Percentiles rank a stretch among this genome's conserved stretches.
Conservation (phyloP, 2,888 invertebrate species). For the Tachina fera region DNA sequence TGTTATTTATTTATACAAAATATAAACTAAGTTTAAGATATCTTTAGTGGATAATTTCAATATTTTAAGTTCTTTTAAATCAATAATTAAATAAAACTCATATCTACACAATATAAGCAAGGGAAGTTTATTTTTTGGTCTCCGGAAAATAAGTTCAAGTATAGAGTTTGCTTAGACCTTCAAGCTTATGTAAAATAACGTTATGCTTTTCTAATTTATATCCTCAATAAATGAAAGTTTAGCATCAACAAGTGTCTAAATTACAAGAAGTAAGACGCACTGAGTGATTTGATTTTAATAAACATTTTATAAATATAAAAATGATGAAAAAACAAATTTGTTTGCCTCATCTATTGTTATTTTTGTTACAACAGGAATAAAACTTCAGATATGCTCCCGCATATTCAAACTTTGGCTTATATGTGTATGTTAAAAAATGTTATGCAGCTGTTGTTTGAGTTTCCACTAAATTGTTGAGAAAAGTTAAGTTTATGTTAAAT, state of each 20-base stretch:
- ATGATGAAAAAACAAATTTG: slow-evolving; percentile 62
- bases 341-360: slow-evolving; percentile 20
- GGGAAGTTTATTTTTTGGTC: neutral
- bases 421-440: neutral
- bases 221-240: neutral
- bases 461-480: slow-evolving; percentile 22
- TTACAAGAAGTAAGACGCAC: neutral
- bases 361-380: neutral
- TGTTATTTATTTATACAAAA: too few species aligned
- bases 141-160: too few species aligned
- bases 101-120: neutral
- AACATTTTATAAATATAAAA: slow-evolving; percentile 49
- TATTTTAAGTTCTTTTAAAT: too few species aligned
- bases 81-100: too few species aligned
- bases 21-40: too few species aligned
- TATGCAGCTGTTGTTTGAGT: slow-evolving; percentile 23
- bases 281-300: slow-evolving; percentile 6
- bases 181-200: neutral
- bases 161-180: too few species aligned
- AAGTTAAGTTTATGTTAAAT: slow-evolving; percentile 64
- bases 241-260: too few species aligned
- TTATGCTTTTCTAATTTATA: too few species aligned
- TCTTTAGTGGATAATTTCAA: too few species aligned
- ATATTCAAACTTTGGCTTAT: too few species aligned
- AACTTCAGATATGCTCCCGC: too few species aligned